phyloP scores from a whole-genome alignment of 2,888 invertebrate genomes.

The Cantharis nigra region DNA sequence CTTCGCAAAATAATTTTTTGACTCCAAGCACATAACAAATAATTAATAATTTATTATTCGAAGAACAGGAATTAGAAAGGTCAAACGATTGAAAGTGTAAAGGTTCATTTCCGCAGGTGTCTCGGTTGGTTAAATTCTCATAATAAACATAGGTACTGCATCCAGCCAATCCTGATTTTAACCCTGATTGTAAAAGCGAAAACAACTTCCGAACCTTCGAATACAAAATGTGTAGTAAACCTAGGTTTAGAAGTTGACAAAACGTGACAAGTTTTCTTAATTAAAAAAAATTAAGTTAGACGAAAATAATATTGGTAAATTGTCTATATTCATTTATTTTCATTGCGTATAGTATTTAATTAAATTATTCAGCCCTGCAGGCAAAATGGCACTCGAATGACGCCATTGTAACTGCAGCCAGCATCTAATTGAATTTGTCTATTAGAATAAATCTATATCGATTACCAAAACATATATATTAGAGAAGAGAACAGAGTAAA shows the following conservation, averaged over 20 bases:
- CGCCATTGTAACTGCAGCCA: background rate
- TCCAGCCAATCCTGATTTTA: background rate
- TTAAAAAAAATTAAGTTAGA: background rate
- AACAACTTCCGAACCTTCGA: background rate
- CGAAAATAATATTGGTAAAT: background rate
- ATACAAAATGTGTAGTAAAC: no score
- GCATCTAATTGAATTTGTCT: background rate
- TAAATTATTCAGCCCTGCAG: background rate
- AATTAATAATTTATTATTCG: background rate
- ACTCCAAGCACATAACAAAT: no score
- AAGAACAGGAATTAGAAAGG: background rate
- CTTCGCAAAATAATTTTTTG: no score
- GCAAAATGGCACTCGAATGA: background rate
- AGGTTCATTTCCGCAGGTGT: background rate
- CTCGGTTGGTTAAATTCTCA: background rate
- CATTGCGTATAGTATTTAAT: background rate
- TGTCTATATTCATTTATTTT: background rate
- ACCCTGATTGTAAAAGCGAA: background rate
- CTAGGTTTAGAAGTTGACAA: no score
- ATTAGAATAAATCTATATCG: background rate
- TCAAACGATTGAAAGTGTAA: background rate
- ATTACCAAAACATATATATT: background rate
- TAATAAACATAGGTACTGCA: background rate
- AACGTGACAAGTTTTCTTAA: background rate
- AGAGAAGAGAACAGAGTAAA: background rate